Evolutionary conservation across 2,797 vertebrate genomes (phyloP), one percentile per base, ranked within the genome.

Genomic region (Synanceia verrucosa): DNA sequence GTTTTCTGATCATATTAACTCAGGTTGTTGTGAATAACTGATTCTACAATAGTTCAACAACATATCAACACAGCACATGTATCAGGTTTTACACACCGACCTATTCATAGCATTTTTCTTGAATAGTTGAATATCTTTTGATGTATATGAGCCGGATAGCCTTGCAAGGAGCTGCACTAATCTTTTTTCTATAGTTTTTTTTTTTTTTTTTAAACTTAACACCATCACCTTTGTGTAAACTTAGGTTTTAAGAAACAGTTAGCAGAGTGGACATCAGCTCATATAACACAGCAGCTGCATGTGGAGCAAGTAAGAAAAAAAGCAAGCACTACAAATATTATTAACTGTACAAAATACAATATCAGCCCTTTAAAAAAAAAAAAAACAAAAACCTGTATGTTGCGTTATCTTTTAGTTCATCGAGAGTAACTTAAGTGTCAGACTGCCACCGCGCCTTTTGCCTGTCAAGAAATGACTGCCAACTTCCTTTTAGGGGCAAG

Each of bases 401-500:
- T 11, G 18, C n/a, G 6, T 12, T n/a, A 52, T 47, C n/a, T 51
- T 39, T 56, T 29, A 13, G 26, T 41, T 47, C 4, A 47, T 24
- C 14, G 11, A 43, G 10, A n/a, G 2, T 37, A 29, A 12, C 26
- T 28, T 75, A 58, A 47, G 65, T 23, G 26, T 48, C 46, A 57
- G 33, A n/a, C 37, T 34, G 19, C 23, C 4, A 33, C 1, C 6
- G 12, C 18, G 4, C 37, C 28, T 34, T 37, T 46, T 39, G 28
- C 50, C 51, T 70, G 7, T 72, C 33, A 44, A 78, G 37, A 78
- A 26, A 28, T 36, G 7, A 55, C 70, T 82, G 84, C 56, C 79
- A 69, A 87, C 86, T 90, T 91, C 89, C 83, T 84, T 85, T 77
- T 86, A 83, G 31, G 57, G 61, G 23, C 21, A 4, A 65, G 36